phyloP scores from a whole-genome alignment of 2,113 vertebrate species.

The Pseudopipra pipra region DNA sequence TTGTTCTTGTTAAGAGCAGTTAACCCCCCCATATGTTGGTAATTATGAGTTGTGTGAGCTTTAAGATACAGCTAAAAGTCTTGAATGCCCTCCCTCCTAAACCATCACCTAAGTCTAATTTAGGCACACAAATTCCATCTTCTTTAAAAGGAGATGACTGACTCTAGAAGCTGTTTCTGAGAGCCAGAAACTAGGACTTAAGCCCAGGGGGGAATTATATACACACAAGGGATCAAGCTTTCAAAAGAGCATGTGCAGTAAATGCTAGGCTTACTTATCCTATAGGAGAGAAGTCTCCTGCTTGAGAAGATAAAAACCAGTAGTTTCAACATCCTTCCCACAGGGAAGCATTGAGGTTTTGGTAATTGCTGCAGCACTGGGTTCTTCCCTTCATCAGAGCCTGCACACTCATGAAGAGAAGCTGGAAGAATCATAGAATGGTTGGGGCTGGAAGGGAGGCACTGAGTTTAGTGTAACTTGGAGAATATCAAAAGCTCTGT shows the following conservation, averaged over 20 bases:
- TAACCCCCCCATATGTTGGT: not conserved
- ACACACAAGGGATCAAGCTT: not conserved
- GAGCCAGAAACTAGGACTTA: not conserved
- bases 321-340: not conserved
- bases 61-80: not conserved
- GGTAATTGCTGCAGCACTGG: rapidly evolving
- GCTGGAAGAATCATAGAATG: not conserved
- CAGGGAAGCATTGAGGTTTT: not conserved
- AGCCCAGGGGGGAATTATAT: too few species aligned
- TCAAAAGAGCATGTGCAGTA: not conserved
- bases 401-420: not conserved
- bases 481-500: too few species aligned
- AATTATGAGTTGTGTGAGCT: not conserved
- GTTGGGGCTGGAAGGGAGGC: not conserved
- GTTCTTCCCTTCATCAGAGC: not conserved
- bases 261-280: not conserved
- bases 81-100: not conserved
- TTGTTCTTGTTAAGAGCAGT: not conserved
- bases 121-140: not conserved
- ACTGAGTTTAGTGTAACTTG: not conserved
- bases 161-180: not conserved
- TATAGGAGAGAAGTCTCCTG: not conserved
- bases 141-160: not conserved
- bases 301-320: not conserved
- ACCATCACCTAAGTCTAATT: not conserved